A percentile compares a stretch with the other conserved stretches of the same genome.
These are phyloP conservation scores for Napeogenes inachia DNA, from an alignment of 2,888 invertebrate genomes.

Conservation along the genomic window DNA sequence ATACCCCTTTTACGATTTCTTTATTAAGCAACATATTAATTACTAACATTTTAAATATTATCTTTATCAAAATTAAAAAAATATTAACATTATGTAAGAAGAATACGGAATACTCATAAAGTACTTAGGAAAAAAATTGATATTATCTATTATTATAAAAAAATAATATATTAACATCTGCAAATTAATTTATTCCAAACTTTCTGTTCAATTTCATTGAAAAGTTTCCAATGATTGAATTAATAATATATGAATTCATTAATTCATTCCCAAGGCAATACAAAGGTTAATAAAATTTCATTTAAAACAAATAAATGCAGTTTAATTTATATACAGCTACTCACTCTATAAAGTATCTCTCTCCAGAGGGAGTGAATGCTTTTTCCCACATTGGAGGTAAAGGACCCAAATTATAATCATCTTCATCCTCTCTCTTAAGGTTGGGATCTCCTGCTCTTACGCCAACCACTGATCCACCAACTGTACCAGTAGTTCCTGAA, in stretches of 20 bases:
- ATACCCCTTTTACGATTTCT: too few species aligned
- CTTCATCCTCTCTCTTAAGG: conserved; percentile 76
- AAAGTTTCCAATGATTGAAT: conserved; percentile 35
- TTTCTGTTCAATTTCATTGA: conserved; percentile 27
- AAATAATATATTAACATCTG: conserved; percentile 29
- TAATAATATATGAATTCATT: conserved; percentile 25
- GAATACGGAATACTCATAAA: neutral
- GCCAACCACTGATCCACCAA: conserved; percentile 70
- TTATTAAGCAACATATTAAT: too few species aligned
- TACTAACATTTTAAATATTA: too few species aligned
- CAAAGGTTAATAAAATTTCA: conserved; percentile 11
- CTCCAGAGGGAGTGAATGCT: conserved; percentile 97
- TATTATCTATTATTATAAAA: conserved; percentile 18
- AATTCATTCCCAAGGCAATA: conserved; percentile 8
- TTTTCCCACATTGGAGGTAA: conserved; percentile 98
- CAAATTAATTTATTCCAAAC: conserved; percentile 31
- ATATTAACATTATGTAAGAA: too few species aligned
- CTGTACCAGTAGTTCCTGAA: conserved; percentile 68
- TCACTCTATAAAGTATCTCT: conserved; percentile 98
- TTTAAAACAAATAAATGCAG: conserved; percentile 14
- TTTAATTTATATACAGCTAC: conserved; percentile 46
- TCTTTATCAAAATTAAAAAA: too few species aligned
- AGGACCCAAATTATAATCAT: conserved; percentile 90
- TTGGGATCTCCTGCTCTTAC: conserved; percentile 62
- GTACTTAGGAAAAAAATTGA: conserved; percentile 23